Percentiles rank a stretch among this genome's conserved stretches.
These are phyloP conservation scores for Gila robusta DNA, from an alignment of 2,797 vertebrate genomes.

Conservation along the genomic window DNA sequence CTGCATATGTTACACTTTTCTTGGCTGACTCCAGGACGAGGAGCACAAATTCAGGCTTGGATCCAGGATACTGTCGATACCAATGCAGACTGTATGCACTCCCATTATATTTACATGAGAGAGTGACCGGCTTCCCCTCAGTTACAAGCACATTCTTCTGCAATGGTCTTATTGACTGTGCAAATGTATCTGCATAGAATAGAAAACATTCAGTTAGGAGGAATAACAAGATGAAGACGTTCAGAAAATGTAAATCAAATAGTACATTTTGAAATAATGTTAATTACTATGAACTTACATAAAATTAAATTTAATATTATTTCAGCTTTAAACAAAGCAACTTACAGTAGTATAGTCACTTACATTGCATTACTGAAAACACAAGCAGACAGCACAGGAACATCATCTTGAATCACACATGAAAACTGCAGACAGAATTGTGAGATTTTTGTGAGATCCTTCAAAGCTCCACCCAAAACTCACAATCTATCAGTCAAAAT, in stretches of 20 bases:
- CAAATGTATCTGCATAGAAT: not conserved
- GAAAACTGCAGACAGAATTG: too few species aligned
- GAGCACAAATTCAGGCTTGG: constrained; percentile 45
- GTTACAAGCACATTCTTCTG: not conserved
- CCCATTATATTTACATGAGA: constrained; percentile 46
- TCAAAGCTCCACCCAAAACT: too few species aligned
- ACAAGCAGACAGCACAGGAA: not conserved
- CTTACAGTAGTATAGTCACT: not conserved
- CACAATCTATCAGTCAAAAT: not conserved
- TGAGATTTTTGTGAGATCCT: too few species aligned
- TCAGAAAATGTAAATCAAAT: not conserved
- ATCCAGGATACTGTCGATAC: constrained; percentile 46
- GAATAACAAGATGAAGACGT: not conserved
- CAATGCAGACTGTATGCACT: constrained; percentile 25
- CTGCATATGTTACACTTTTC: not conserved
- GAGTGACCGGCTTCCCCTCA: constrained; percentile 1
- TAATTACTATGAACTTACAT: not conserved
- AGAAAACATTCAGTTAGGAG: not conserved
- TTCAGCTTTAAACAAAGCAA: not conserved
- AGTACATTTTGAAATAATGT: not conserved
- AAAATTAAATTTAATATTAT: too few species aligned
- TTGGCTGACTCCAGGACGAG: not conserved
- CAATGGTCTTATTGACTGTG: constrained; percentile 17
- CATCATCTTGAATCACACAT: too few species aligned
- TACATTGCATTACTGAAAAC: constrained; percentile 4